Percentiles rank a stretch among this genome's conserved stretches.
Conservation (phyloP, 2,888 invertebrate species). For the Choreutis nemorana region DNA sequence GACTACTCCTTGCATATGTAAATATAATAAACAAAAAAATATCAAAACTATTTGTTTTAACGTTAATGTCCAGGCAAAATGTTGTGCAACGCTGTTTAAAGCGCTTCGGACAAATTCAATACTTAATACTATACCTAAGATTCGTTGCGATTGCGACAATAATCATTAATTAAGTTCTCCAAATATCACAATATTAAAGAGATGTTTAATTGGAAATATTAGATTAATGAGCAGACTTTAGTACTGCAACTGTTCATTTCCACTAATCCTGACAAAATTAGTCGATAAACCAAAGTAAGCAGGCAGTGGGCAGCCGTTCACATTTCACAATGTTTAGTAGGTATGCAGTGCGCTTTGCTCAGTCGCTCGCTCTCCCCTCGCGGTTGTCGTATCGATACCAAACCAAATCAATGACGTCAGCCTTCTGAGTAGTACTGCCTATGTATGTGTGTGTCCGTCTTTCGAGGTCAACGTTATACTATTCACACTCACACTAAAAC, state of each 20-base stretch:
- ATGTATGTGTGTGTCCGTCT: slow-evolving; percentile 38
- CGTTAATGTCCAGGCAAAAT: too few relatives aligned
- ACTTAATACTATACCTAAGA: slow-evolving; percentile 61
- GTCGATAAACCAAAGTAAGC: slow-evolving; percentile 37
- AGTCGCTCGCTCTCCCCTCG: slow-evolving; percentile 39
- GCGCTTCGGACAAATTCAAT: too few relatives aligned
- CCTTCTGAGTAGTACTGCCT: slow-evolving; percentile 57
- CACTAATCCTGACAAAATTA: slow-evolving; percentile 58
- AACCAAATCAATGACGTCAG: slow-evolving; percentile 62
- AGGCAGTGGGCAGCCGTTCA: slow-evolving; percentile 61
- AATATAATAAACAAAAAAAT: too few relatives aligned
- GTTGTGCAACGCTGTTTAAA: too few relatives aligned
- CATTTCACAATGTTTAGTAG: slow-evolving; percentile 66
- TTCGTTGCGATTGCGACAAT: slow-evolving; percentile 53
- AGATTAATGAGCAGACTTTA: slow-evolving; percentile 57
- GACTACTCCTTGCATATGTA: too few relatives aligned
- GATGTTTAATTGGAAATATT: slow-evolving; percentile 46
- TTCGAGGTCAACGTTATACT: slow-evolving; percentile 54
- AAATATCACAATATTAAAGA: slow-evolving; percentile 45
- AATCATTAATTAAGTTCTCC: slow-evolving; percentile 54
- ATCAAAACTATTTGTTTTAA: too few relatives aligned
- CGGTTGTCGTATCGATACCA: too few relatives aligned
- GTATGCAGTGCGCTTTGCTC: slow-evolving; percentile 42
- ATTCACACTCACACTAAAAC: slow-evolving; percentile 50
- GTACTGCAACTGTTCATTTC: slow-evolving; percentile 56